Conservation (phyloP, 1,140 invertebrate genomes). For the Nephotettix cincticeps region DNA sequence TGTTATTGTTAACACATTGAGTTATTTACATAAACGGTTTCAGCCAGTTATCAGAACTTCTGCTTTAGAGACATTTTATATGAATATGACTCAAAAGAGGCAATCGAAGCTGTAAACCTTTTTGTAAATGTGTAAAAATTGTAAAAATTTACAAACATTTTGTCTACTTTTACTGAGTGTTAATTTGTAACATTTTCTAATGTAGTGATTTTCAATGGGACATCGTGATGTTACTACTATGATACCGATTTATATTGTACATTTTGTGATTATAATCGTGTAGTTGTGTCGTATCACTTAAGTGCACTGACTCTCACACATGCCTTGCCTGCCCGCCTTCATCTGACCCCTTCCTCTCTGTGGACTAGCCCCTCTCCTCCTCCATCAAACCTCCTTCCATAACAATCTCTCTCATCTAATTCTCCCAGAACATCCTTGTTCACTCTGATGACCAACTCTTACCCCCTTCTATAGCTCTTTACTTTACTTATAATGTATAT, state of each 20-base stretch:
- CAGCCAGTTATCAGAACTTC: no score
- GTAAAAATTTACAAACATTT: slow-evolving; percentile 4
- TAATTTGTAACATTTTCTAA: slow-evolving; percentile 7
- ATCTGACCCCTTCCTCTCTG: no score
- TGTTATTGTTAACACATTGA: no score
- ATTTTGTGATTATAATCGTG: neutral
- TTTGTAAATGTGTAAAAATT: slow-evolving; percentile 22
- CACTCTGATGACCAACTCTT: no score
- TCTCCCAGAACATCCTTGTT: no score
- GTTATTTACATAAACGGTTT: no score
- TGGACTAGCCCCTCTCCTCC: no score
- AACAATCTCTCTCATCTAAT: no score
- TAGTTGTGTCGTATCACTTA: slow-evolving; percentile 5
- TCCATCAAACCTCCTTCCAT: no score
- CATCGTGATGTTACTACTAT: neutral
- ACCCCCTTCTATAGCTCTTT: no score
- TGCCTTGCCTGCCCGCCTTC: slow-evolving; percentile 6
- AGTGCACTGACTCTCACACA: slow-evolving; percentile 7
- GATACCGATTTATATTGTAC: neutral
- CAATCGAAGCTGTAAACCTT: neutral
- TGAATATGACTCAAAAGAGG: neutral
- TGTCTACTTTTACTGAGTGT: slow-evolving; percentile 19
- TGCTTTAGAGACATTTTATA: neutral
- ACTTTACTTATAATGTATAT: no score
- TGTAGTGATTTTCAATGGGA: neutral